phyloP scores from a whole-genome alignment of 1,140 invertebrate genomes.

The Xylocopa sonorina region DNA sequence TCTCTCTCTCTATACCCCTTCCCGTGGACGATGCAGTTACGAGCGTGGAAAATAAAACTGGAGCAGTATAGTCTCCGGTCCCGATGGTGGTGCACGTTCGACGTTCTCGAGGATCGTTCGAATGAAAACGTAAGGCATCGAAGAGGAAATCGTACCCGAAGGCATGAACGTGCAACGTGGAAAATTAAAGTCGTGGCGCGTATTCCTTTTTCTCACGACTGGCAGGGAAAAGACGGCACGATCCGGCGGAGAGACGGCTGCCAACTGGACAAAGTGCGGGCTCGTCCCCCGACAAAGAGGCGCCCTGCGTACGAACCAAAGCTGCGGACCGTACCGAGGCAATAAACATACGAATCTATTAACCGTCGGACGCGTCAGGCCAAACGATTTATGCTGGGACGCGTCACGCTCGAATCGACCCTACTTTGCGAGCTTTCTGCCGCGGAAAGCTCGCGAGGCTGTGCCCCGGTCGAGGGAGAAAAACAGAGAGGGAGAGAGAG shows the following conservation, averaged over 20 bases:
- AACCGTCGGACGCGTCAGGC: conserved; percentile 8
- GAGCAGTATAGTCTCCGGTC: neutral
- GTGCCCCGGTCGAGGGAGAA: neutral
- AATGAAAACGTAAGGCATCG: neutral
- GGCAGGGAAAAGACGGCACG: neutral
- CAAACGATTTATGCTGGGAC: conserved; percentile 4
- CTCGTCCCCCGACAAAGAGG: conserved; percentile 38
- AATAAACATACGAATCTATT: conserved; percentile 46
- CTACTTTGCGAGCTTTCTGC: neutral
- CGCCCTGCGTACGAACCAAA: neutral
- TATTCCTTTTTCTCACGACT: neutral
- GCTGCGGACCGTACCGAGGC: neutral
- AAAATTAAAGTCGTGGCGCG: neutral
- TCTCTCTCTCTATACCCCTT: neutral
- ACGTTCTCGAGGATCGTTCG: neutral
- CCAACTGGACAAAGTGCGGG: conserved; percentile 24
- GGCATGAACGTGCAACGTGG: neutral
- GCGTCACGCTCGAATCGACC: neutral
- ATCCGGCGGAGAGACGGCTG: conserved; percentile 21
- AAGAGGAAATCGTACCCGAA: neutral
- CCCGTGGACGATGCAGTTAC: neutral
- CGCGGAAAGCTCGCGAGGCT: neutral
- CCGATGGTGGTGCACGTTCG: neutral
- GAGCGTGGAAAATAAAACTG: neutral
- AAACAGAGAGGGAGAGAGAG: too few relatives aligned